Conservation (phyloP, 2,797 vertebrate genomes). For the Sus cebifrons region DNA sequence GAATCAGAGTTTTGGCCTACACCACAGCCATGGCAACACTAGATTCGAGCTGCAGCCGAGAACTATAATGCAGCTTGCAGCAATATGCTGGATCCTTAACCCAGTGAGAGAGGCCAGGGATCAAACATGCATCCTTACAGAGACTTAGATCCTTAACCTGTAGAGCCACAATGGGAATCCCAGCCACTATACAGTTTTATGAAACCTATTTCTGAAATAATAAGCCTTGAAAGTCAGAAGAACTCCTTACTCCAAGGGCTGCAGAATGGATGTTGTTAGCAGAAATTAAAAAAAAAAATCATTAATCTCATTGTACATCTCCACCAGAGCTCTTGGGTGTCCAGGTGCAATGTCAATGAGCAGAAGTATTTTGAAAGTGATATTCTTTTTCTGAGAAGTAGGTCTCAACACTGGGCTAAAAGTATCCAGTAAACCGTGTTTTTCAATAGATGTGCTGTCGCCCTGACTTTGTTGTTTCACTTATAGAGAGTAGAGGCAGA, state of each 20-base stretch:
- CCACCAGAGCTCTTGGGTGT: not conserved
- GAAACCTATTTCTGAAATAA: not conserved
- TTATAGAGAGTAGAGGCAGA: not conserved
- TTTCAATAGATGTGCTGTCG: not conserved
- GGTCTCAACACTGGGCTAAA: not conserved
- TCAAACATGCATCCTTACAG: too few species aligned
- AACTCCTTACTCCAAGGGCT: not conserved
- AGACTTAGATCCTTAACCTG: too few species aligned
- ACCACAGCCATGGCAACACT: too few species aligned
- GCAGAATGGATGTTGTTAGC: not conserved
- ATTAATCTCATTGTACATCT: not conserved
- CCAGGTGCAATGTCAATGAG: not conserved
- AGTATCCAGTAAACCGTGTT: not conserved
- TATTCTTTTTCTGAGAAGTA: not conserved
- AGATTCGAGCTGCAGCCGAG: too few species aligned
- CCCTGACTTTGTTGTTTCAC: not conserved
- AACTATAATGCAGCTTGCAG: too few species aligned
- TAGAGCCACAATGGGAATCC: too few species aligned
- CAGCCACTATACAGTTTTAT: not conserved
- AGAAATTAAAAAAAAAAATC: not conserved
- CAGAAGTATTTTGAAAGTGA: not conserved
- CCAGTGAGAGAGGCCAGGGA: too few species aligned
- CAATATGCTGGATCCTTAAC: too few species aligned
- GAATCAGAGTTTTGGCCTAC: too few species aligned
- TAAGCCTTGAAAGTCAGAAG: not conserved